phyloP scores from a whole-genome alignment of 2,888 invertebrate genomes.

The Mimas tiliae region DNA sequence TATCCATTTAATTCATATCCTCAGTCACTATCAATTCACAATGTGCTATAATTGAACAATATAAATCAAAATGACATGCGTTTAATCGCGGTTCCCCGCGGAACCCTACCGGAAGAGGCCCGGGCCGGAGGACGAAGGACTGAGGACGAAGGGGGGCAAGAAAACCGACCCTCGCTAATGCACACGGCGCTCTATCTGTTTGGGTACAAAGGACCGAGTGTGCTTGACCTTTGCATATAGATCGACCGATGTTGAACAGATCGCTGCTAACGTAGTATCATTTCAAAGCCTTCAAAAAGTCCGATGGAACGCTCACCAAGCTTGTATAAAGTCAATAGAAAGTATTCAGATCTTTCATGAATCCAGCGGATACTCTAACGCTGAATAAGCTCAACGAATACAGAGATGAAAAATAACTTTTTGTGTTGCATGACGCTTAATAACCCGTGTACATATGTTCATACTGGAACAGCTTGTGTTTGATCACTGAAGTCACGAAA shows the following conservation, averaged over 20 bases:
- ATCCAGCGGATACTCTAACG: neutral
- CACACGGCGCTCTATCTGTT: slow-evolving; percentile 74
- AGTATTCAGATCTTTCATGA: slow-evolving; percentile 22
- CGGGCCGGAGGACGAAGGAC: slow-evolving; percentile 43
- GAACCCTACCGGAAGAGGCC: slow-evolving; percentile 61
- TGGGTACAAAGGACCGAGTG: slow-evolving; percentile 71
- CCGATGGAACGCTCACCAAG: neutral
- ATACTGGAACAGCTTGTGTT: slow-evolving; percentile 16
- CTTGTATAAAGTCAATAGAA: slow-evolving; percentile 8
- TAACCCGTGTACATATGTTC: neutral
- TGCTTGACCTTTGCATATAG: slow-evolving; percentile 65
- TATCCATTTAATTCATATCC: slow-evolving; percentile 43
- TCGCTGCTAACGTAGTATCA: slow-evolving; percentile 46
- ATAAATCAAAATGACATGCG: slow-evolving; percentile 81
- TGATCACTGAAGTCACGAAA: neutral
- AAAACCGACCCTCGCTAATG: slow-evolving; percentile 76
- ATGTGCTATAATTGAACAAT: slow-evolving; percentile 64
- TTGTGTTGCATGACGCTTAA: slow-evolving; percentile 14
- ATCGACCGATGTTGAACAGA: slow-evolving; percentile 49
- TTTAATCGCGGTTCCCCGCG: slow-evolving; percentile 66
- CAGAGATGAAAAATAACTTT: slow-evolving; percentile 17
- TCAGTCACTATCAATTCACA: slow-evolving; percentile 33
- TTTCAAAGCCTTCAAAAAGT: slow-evolving; percentile 31
- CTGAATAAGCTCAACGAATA: slow-evolving; percentile 18
- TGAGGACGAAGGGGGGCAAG: slow-evolving; percentile 56